Evolutionary conservation across 30 jellyfish, hydroid and myxozoan genomes (phyloP).

Genomic region (Turritopsis dohrnii): DNA sequence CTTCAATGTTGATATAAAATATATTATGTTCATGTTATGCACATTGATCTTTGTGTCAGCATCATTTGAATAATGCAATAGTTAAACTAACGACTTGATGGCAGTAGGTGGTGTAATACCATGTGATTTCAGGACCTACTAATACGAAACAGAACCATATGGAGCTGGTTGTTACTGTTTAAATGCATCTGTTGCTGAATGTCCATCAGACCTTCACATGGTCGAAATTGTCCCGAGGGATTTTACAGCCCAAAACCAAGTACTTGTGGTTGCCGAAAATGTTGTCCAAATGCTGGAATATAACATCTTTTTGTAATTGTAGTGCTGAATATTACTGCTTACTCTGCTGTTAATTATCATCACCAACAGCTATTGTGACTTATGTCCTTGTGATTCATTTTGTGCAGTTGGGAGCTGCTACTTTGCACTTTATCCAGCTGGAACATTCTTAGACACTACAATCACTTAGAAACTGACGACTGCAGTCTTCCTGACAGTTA

Average conservation of each 20-base stretch:
- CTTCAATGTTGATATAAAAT: too few species aligned
- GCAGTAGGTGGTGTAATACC: too few species aligned
- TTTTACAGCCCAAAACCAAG: conserved; percentile 74
- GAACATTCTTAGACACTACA: conserved; percentile 79
- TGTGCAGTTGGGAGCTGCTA: conserved; percentile 76
- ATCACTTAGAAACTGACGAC: conserved; percentile 42
- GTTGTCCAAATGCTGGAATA: conserved; percentile 63
- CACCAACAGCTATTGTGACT: conserved; percentile 60
- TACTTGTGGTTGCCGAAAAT: conserved; percentile 70
- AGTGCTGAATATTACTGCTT: conserved; percentile 78
- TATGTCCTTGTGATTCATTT: conserved; percentile 84
- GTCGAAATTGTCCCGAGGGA: conserved; percentile 92
- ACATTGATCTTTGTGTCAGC: too few species aligned
- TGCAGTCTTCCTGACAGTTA: conserved; percentile 76
- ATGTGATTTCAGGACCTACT: conserved; percentile 46
- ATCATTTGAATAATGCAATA: too few species aligned
- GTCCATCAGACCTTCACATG: conserved; percentile 73
- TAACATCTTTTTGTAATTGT: conserved; percentile 57
- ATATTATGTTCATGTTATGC: too few species aligned
- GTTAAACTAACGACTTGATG: too few species aligned
- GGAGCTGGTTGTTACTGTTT: conserved; percentile 89
- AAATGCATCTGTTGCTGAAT: conserved; percentile 53
- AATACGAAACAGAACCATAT: conserved; percentile 62
- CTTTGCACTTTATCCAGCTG: conserved; percentile 91
- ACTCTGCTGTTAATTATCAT: conserved; percentile 62